Evolutionary conservation across 2,888 invertebrate genomes (phyloP).

Genomic region (Pecten maximus): DNA sequence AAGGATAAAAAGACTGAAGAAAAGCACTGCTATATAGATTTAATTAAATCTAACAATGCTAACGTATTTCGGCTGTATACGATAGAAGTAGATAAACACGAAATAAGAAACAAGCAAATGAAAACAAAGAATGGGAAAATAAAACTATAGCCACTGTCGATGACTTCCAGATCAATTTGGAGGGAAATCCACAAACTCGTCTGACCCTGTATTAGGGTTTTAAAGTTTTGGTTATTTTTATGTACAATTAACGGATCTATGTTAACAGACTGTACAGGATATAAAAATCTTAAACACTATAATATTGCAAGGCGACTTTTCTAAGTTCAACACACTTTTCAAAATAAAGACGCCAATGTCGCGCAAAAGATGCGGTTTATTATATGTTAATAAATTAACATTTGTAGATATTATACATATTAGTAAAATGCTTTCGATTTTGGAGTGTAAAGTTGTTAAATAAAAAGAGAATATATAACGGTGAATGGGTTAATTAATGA

Average conservation of each 20-base stretch:
- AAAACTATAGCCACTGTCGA: neutral
- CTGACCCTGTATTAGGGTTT: neutral
- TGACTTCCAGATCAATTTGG: neutral
- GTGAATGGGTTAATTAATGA: too few relatives aligned
- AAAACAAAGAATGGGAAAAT: neutral
- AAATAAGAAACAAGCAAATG: slow-evolving; percentile 22
- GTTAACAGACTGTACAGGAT: too few relatives aligned
- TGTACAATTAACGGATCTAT: neutral
- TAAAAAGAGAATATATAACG: too few relatives aligned
- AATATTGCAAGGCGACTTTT: too few relatives aligned
- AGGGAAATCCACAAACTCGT: neutral
- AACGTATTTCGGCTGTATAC: neutral
- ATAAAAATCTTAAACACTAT: too few relatives aligned
- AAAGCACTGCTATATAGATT: neutral
- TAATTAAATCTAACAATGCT: neutral
- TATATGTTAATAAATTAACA: too few relatives aligned
- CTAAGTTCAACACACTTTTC: too few relatives aligned
- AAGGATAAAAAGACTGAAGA: neutral
- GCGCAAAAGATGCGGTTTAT: too few relatives aligned
- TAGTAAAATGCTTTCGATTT: too few relatives aligned
- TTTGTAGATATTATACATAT: too few relatives aligned
- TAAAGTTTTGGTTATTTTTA: neutral
- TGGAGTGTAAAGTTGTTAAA: too few relatives aligned
- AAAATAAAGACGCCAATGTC: too few relatives aligned
- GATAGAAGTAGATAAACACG: slow-evolving; percentile 30